phyloP scores from a whole-genome alignment of 2,888 invertebrate species.

The Brenthis daphne region DNA sequence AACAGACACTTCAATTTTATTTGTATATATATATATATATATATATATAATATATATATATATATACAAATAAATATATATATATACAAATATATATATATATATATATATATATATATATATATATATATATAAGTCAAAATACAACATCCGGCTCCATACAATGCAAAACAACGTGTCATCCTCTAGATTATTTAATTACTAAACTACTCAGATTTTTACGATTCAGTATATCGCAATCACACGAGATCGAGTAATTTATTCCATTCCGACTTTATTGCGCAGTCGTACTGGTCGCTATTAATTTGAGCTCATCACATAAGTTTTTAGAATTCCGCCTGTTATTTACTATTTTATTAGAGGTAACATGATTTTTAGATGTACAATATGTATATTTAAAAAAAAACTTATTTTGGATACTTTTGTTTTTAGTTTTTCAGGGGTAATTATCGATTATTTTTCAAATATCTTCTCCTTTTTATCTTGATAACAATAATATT shows the following conservation, averaged over 20 bases:
- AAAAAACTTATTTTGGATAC: too few relatives aligned
- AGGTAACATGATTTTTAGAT: too few relatives aligned
- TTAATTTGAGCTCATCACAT: constrained; percentile 37
- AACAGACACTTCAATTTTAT: not conserved
- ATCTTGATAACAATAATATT: too few relatives aligned
- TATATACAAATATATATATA: too few relatives aligned
- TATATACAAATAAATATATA: too few relatives aligned
- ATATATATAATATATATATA: too few relatives aligned
- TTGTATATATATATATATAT: too few relatives aligned
- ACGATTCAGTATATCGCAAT: constrained; percentile 38
- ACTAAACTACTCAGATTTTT: constrained; percentile 32
- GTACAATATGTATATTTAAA: too few relatives aligned
- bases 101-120: too few relatives aligned
- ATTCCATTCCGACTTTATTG: constrained; percentile 37
- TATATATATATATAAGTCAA: not conserved
- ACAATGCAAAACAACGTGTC: constrained; percentile 18
- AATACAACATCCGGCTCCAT: constrained; percentile 12
- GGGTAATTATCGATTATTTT: too few relatives aligned
- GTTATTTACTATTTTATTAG: not conserved
- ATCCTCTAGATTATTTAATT: constrained; percentile 30
- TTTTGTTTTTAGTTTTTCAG: too few relatives aligned
- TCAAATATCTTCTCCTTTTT: too few relatives aligned
- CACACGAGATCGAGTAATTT: constrained; percentile 34
- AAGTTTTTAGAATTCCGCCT: constrained; percentile 31
- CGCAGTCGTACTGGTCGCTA: constrained; percentile 34